A percentile compares a stretch with the other conserved stretches of the same genome.
Evolutionary conservation across 2,888 invertebrate species (phyloP).

Genomic region (Phania funesta): DNA sequence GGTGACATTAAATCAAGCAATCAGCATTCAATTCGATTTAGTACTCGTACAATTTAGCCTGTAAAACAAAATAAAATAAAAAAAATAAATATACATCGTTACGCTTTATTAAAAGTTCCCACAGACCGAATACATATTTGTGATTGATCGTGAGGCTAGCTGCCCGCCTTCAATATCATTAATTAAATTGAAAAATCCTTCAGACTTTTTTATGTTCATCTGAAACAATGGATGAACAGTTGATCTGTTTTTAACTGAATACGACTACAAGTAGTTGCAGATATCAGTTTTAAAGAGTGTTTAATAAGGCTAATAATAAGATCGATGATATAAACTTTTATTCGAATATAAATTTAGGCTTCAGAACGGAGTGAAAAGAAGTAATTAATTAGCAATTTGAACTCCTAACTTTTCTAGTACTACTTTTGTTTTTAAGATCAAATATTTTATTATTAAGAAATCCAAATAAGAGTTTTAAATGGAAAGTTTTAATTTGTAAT

Average conservation of each 20-base stretch:
- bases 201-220: neutral
- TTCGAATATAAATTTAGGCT: too few relatives aligned
- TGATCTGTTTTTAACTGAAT: neutral
- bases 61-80: neutral
- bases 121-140: slow-evolving; percentile 10
- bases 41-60: slow-evolving; percentile 4
- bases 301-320: neutral
- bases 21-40: slow-evolving; percentile 19
- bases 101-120: neutral
- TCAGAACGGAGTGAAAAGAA: too few relatives aligned
- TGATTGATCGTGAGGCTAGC: slow-evolving; percentile 51
- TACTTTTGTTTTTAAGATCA: too few relatives aligned
- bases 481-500: too few relatives aligned
- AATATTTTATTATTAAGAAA: too few relatives aligned
- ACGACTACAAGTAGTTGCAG: neutral
- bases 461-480: too few relatives aligned
- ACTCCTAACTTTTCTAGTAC: too few relatives aligned
- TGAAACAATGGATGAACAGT: neutral
- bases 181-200: slow-evolving; percentile 38
- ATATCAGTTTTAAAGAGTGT: neutral
- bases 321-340: too few relatives aligned
- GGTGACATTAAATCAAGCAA: slow-evolving; percentile 53
- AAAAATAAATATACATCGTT: neutral
- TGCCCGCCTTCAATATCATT: slow-evolving; percentile 53
- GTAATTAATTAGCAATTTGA: too few relatives aligned